Evolutionary conservation across 1,140 invertebrate genomes (phyloP).

Genomic region (Rhyzopertha dominica): DNA sequence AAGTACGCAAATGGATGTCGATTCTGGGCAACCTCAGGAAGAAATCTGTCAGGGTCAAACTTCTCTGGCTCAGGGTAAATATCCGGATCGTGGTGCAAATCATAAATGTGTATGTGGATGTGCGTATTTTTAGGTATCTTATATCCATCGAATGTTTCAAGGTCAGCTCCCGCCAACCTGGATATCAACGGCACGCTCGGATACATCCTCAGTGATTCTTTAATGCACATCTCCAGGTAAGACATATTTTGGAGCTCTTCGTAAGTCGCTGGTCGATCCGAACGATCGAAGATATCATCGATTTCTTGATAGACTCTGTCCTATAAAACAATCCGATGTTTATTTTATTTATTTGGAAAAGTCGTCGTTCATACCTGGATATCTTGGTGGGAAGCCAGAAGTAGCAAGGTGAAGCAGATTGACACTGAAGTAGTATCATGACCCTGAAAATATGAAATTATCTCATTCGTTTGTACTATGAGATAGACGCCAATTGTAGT

Average conservation of each 20-base stretch:
- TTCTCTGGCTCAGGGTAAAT: conserved; percentile 58
- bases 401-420: conserved; percentile 42
- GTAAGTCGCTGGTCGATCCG: conserved; percentile 46
- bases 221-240: conserved; percentile 64
- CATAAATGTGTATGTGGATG: conserved; percentile 18
- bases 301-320: conserved; percentile 59
- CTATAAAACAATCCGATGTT: conserved; percentile 38
- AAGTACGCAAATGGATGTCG: conserved; percentile 54
- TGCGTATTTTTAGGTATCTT: conserved; percentile 22
- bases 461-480: too few relatives aligned
- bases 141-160: conserved; percentile 39
- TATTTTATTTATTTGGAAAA: conserved; percentile 6
- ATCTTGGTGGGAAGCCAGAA: conserved; percentile 39
- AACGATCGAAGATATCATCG: conserved; percentile 54
- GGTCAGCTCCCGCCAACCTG: conserved; percentile 51
- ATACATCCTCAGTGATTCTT: conserved; percentile 58
- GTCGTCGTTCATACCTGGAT: conserved; percentile 29
- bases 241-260: conserved; percentile 59
- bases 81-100: conserved; percentile 24
- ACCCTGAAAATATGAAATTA: conserved; percentile 61
- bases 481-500: too few relatives aligned
- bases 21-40: conserved; percentile 48
- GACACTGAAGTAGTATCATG: conserved; percentile 46
- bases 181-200: conserved; percentile 65
- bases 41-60: conserved; percentile 67